These are phyloP conservation scores for Hyperopisus bebe DNA, from an alignment of 2,113 vertebrate genomes.

Conservation along the genomic window DNA sequence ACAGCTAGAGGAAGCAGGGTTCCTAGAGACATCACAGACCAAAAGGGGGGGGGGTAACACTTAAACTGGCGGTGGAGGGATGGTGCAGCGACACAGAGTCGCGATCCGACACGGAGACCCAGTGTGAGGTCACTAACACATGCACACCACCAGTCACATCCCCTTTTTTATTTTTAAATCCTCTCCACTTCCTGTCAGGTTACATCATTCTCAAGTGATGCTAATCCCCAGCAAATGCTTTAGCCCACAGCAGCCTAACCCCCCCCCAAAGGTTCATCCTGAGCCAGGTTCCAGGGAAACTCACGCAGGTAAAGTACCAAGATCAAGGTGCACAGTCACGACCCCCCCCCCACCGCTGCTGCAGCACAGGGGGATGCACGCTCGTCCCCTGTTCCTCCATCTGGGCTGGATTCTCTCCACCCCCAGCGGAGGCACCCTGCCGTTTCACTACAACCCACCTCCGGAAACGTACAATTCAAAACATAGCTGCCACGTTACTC, in stretches of 20 bases:
- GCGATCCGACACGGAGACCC: not conserved
- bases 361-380: not conserved
- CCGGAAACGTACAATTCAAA: not conserved
- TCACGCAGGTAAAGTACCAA: not conserved
- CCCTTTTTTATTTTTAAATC: not conserved
- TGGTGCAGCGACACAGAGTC: not conserved
- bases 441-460: not conserved
- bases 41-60: not conserved
- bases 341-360: not conserved
- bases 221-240: not conserved
- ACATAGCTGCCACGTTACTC: not conserved
- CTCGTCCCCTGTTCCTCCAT: not conserved
- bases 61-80: not conserved
- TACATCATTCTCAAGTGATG: not conserved
- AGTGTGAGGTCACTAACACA: not conserved
- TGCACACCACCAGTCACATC: not conserved
- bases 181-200: not conserved
- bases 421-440: not conserved
- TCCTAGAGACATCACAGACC: not conserved
- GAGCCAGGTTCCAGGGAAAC: not conserved
- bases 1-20: not conserved
- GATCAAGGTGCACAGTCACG: not conserved
- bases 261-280: too few species aligned
- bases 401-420: not conserved
- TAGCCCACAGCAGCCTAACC: not conserved